Evolutionary conservation across 2,113 vertebrate genomes (phyloP).

Genomic region (Euleptes europaea): DNA sequence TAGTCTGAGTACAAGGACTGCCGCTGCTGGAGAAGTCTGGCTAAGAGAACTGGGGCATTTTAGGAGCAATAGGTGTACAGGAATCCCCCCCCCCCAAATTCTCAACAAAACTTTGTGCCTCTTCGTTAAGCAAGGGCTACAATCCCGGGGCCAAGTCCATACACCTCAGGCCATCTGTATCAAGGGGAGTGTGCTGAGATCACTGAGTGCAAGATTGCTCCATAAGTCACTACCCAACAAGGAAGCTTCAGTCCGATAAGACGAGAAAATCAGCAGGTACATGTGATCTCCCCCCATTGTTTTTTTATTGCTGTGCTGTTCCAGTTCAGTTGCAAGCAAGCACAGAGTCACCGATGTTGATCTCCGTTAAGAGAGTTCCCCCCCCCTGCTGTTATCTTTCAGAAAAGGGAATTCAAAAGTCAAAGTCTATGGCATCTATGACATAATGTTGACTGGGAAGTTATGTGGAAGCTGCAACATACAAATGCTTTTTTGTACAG

Average conservation of each 20-base stretch:
- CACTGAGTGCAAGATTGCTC: neutral
- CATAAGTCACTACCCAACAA: neutral
- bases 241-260: neutral
- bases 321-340: neutral
- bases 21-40: neutral
- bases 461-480: neutral
- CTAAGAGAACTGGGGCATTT: neutral
- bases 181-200: neutral
- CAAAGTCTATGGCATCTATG: neutral
- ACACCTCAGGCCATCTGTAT: neutral
- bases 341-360: neutral
- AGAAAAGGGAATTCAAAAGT: conserved; percentile 12
- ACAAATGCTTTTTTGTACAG: too few relatives aligned
- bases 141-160: neutral
- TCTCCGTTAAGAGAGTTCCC: neutral
- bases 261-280: neutral
- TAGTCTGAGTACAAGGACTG: neutral
- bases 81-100: too few relatives aligned
- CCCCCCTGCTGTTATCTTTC: neutral
- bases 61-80: neutral
- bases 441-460: neutral
- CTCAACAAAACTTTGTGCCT: neutral
- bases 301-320: neutral
- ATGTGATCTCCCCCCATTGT: neutral
- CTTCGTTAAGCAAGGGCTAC: neutral